Evolutionary conservation across 2,888 invertebrate genomes (phyloP), one percentile per base, ranked within the genome.

Genomic region (Beris chalybata): DNA sequence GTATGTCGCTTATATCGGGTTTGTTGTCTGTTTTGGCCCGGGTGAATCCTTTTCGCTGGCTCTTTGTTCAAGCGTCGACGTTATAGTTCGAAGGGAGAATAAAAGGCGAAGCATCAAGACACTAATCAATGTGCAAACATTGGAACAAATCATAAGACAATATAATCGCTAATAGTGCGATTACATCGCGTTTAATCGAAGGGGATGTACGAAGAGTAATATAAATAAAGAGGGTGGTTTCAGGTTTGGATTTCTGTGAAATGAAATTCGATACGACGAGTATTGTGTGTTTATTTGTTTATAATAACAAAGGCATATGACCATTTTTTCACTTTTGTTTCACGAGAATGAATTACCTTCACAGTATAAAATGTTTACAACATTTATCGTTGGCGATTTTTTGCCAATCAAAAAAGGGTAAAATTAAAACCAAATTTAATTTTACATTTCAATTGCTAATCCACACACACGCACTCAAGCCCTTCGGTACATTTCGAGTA

Each of bases 71-170:
- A 22, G 29, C 29, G 52, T 32, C 12, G 30, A 29, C 44, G 47
- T 29, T 58, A 15, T 15, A 38, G 38, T 22, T 22, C 22, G 22
- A 22, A 22, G 52, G 52, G 61, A 50, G 52, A 50, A 61, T 38
- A 50, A 59, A 50, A 61, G 52, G 52, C 61, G 38, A 61, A 50
- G 50, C 61, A 52, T 32, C 38, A 61, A 50, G 2, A 38, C 38
- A 38, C 61, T 61, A 61, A 61, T 61, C 50, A 61, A 61, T 52
- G 52, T 32, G 52, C 52, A 61, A 61, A 52, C 61, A 61, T 61
- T 15, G 38, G 43, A 15, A 61, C 61, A 61, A 61, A 61, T 61
- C 52, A 52, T 61, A 61, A 61, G 61, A 61, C 61, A 61, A 61
- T 61, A 52, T 22, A 61, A 38, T 52, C 38, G 52, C 38, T 61